Evolutionary conservation across 2,113 vertebrate species (phyloP).

Genomic region (Macquaria ambigua): DNA sequence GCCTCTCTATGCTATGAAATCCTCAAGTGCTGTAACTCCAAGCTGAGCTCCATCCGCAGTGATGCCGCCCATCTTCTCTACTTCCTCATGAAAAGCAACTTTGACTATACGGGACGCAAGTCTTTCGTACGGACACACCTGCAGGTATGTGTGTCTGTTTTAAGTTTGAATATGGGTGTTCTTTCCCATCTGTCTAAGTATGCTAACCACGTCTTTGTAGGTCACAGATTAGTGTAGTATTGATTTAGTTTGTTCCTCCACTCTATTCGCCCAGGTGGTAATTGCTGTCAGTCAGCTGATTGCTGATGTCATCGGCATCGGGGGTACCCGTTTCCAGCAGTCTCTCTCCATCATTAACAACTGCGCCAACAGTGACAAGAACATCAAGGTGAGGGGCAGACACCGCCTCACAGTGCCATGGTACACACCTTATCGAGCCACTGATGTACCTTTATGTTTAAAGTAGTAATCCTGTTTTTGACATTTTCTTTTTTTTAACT

Average conservation of each 20-base stretch:
- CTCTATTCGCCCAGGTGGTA: slow-evolving; percentile 88
- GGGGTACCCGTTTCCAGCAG: slow-evolving; percentile 98
- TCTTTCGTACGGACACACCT: slow-evolving; percentile 97
- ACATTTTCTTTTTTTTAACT: not conserved
- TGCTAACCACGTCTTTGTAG: too few species aligned
- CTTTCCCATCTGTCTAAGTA: not conserved
- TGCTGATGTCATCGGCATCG: slow-evolving; percentile 96
- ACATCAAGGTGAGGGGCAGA: slow-evolving; percentile 89
- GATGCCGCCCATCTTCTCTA: slow-evolving; percentile 97
- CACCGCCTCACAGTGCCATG: not conserved
- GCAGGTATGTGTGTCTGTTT: slow-evolving; percentile 83
- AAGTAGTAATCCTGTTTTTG: too few species aligned
- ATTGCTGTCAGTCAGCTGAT: slow-evolving; percentile 99
- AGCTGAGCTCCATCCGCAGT: slow-evolving; percentile 93
- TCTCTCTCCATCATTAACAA: slow-evolving; percentile 99
- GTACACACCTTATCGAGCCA: not conserved
- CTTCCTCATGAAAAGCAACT: slow-evolving; percentile 99
- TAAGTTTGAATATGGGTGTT: not conserved
- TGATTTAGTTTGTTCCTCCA: not conserved
- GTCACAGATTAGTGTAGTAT: not conserved
- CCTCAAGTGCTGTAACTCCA: slow-evolving; percentile 97
- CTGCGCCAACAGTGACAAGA: slow-evolving; percentile 96
- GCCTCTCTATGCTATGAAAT: slow-evolving; percentile 96
- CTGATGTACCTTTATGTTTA: not conserved
- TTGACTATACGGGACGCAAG: slow-evolving; percentile 95